Base-by-base conservation (phyloP, 2,888 invertebrate species). In the Labia minor region DNA sequence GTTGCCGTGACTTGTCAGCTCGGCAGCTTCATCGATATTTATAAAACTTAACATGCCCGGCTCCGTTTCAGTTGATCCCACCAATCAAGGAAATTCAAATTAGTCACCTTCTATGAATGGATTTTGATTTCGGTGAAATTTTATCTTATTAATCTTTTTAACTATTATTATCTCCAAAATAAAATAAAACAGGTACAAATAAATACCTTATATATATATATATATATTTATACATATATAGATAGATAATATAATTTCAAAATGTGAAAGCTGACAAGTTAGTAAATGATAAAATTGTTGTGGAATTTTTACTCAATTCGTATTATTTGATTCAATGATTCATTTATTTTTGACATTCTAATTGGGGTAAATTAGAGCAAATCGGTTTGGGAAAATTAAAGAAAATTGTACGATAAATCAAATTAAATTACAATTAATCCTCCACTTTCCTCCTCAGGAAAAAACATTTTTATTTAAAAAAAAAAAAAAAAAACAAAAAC, bases 1-100 rank as follows among this genome's bases (percentile, higher is more conserved):
- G 49, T 49, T 49, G n/a, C 49, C 49, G 49, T 49, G 49, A 49
- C 49, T 49, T 49, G 49, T 49, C 49, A 49, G 49, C 49, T 33
- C 26, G 8, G 16, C 49, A 49, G 16, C 49, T 49, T 49, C 49
- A 49, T 49, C 49, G 49, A 49, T 49, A 49, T 49, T 49, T 49
- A 49, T 10, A 49, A 49, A 49, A 49, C 16, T 49, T 49, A 49
- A 49, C 49, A 49, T 49, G 49, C 49, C 16, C 14, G 3, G 49
- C 26, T 26, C 26, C n/a, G n/a, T n/a, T n/a, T n/a, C 6, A 33
- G 11, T 33, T 8, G 33, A 8, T 33, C 33, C 26, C 26, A 26
- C 26, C 8, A 33, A 33, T 33, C 6, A 49, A 49, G 49, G n/a
- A 49, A 49, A 8, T 49, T 49, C n/a, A 49, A 49, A 49, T 49